Evolutionary conservation across 2,888 invertebrate genomes (phyloP).

Genomic region (Autographa gamma): DNA sequence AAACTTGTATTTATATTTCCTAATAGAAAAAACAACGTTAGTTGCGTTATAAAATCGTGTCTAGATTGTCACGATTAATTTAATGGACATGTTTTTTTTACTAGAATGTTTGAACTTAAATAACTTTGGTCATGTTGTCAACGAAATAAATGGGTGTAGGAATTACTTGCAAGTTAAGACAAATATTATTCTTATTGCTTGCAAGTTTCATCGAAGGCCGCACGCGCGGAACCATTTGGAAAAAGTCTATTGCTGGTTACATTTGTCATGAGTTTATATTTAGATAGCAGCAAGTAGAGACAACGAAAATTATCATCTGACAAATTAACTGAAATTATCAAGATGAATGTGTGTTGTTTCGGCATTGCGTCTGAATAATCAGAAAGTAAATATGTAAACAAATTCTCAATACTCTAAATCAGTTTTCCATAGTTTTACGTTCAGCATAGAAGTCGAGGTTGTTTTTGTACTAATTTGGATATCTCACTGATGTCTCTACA

Average conservation of each 20-base stretch:
- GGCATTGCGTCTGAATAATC: no score
- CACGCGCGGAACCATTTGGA: slow-evolving; percentile 24
- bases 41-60: slow-evolving; percentile 1
- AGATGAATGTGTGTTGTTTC: no score
- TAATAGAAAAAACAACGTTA: background rate
- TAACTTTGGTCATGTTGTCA: background rate
- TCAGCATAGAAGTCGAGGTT: no score
- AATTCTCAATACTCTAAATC: no score
- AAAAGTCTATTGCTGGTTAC: slow-evolving; percentile 12
- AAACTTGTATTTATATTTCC: slow-evolving; percentile 4
- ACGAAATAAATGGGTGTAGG: background rate
- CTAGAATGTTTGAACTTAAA: background rate
- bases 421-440: no score
- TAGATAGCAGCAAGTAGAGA: background rate
- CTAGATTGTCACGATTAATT: slow-evolving; percentile 1
- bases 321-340: no score
- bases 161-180: slow-evolving; percentile 16
- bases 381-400: no score
- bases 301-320: background rate
- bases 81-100: background rate
- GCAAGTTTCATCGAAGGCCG: slow-evolving; percentile 13
- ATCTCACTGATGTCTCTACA: no score
- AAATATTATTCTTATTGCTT: background rate
- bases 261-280: slow-evolving; percentile 32
- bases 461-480: no score